Base-by-base conservation (phyloP, 2,888 invertebrate species). In the Seira sanloemensis region DNA sequence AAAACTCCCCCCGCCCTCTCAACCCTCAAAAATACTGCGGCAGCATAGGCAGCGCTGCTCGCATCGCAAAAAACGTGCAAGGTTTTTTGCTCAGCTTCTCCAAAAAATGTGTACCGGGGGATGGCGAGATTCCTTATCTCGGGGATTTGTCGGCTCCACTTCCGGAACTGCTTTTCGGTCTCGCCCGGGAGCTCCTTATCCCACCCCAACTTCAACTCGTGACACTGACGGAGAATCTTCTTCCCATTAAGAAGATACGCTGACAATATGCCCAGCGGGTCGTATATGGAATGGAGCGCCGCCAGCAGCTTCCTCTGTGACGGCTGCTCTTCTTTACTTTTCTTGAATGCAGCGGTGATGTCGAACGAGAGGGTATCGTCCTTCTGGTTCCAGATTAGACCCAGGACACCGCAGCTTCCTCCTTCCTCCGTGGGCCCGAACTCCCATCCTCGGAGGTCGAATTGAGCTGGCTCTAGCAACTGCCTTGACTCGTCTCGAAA, bases 221-320 rank as follows among this genome's bases (percentile, higher is more conserved):
- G 72, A 0, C 19, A 0, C 7, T 65, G 2, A 12, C 72, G 78
- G 0, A 78, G 4, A 1, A 78, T n/a, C 4, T 62, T 0, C 18
- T 78, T 78, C 12, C n/a, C 4, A 2, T 9, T 0, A 0, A 78
- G 21, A 1, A 26, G 2, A 0, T n/a, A 27, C 5, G 78, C 71
- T 12, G 23, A 1, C 0, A 24, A 16, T 27, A 24, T 71, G 0
- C 78, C 78, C 16, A 78, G 24, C 2, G 78, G 78, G 19, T 78
- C 78, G 46, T 65, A 78, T 18, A 78, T 5, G 16, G 46, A n/a
- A 0, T 27, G 46, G 5, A 69, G n/a, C 4, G n/a, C 19, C 1
- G 71, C 62, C 1, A 78, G 18, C 23, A 78, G 16, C 0, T 1
- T 24, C 24, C 72, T 19, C 12, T 65, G 54, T 12, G 54, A 58